These are phyloP conservation scores for Lepidotrigona ventralis DNA, from an alignment of 1,140 invertebrate species.

Conservation along the genomic window DNA sequence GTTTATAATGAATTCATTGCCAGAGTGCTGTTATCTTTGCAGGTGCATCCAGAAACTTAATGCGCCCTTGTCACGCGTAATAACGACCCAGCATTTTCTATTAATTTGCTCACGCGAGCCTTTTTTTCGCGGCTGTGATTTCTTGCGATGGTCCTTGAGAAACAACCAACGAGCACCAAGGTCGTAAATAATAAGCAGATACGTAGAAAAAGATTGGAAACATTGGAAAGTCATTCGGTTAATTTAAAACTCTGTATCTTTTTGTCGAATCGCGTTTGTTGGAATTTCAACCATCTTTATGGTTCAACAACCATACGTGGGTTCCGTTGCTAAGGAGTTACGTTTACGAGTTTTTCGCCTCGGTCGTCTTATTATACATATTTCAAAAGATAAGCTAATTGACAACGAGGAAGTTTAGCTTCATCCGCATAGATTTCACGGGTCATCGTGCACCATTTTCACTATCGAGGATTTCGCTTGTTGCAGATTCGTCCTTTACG, in stretches of 20 bases:
- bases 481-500: background rate
- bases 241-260: background rate
- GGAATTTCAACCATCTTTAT: too few relatives aligned
- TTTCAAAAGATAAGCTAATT: too few relatives aligned
- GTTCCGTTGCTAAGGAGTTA: too few relatives aligned
- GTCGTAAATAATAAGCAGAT: background rate
- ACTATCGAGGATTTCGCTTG: background rate
- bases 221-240: background rate
- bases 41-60: slow-evolving; percentile 50
- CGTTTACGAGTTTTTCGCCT: too few relatives aligned
- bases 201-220: background rate
- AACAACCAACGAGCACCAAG: background rate
- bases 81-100: background rate
- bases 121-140: background rate
- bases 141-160: background rate
- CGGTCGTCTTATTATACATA: too few relatives aligned
- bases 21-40: slow-evolving; percentile 13
- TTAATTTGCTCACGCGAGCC: slow-evolving; percentile 3
- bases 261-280: too few relatives aligned
- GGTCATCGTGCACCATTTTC: too few relatives aligned
- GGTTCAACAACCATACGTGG: too few relatives aligned
- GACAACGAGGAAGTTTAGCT: too few relatives aligned
- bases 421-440: too few relatives aligned
- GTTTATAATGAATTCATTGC: slow-evolving; percentile 31
- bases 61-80: slow-evolving; percentile 48